Percentiles rank a stretch among this genome's conserved stretches.
These are phyloP conservation scores for Rhabdomys dilectus DNA, from an alignment of 2,113 vertebrate species.

Conservation along the genomic window DNA sequence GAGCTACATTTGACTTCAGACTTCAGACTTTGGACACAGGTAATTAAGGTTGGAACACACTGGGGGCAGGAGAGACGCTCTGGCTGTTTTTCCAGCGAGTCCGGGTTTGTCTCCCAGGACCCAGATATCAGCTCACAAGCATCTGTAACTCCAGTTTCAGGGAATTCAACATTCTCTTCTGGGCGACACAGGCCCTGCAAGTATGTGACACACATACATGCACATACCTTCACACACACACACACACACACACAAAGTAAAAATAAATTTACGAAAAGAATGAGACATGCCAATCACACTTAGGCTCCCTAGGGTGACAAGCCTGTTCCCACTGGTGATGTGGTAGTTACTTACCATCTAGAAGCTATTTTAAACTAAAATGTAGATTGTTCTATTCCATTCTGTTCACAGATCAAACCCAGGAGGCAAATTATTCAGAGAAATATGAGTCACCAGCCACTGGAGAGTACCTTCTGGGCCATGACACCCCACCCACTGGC, in stretches of 20 bases:
- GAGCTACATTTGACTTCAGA: neutral
- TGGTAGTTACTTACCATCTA: neutral
- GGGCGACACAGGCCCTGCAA: neutral
- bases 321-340: neutral
- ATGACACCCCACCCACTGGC: neutral
- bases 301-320: neutral
- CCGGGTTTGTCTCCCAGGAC: neutral
- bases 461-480: neutral
- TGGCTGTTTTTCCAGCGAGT: no score
- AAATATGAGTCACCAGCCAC: neutral
- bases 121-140: neutral
- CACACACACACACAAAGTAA: neutral
- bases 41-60: neutral
- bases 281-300: neutral
- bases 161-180: neutral
- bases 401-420: neutral
- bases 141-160: neutral
- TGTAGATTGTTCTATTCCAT: neutral
- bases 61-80: neutral
- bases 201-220: neutral
- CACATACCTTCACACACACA: neutral
- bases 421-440: neutral
- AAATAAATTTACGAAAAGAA: neutral
- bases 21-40: neutral
- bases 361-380: slow-evolving; percentile 34